phyloP scores from a whole-genome alignment of 2,113 vertebrate species.

The Pachypanchax playfairii region DNA sequence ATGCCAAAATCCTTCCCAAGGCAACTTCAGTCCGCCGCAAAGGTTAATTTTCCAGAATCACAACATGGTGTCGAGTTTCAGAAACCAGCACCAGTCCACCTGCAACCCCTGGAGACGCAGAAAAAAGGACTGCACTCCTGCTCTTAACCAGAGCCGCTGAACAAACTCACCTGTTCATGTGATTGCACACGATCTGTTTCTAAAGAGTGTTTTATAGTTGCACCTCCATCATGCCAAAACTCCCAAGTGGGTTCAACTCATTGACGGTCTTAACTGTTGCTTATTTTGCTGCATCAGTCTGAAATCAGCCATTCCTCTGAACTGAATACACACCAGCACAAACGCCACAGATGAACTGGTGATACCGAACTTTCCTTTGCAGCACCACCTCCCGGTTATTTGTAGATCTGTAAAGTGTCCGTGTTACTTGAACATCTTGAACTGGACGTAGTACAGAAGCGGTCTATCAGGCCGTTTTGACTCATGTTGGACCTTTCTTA shows the following conservation, averaged over 20 bases:
- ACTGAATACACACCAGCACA: slow-evolving; percentile 65
- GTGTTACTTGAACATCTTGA: slow-evolving; percentile 32
- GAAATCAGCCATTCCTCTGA: slow-evolving; percentile 26
- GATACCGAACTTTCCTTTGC: slow-evolving; percentile 25
- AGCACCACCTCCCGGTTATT: slow-evolving; percentile 15
- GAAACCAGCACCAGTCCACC: slow-evolving; percentile 88
- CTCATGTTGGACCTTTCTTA: slow-evolving; percentile 25
- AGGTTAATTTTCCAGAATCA: slow-evolving; percentile 67
- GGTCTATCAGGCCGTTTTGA: slow-evolving; percentile 26
- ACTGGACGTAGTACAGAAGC: slow-evolving; percentile 57
- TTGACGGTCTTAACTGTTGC: slow-evolving; percentile 10
- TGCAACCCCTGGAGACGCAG: slow-evolving; percentile 86
- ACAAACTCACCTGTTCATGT: neutral
- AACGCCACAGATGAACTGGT: slow-evolving; percentile 18
- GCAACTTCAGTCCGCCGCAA: slow-evolving; percentile 55
- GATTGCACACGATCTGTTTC: neutral
- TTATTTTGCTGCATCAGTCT: slow-evolving; percentile 12
- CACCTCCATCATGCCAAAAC: neutral
- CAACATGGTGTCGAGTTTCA: slow-evolving; percentile 71
- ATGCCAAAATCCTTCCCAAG: too few species aligned
- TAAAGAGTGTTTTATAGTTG: slow-evolving; percentile 10
- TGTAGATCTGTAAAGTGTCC: slow-evolving; percentile 21
- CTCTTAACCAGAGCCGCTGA: slow-evolving; percentile 89
- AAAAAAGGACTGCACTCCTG: slow-evolving; percentile 84
- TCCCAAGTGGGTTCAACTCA: slow-evolving; percentile 4